These are phyloP conservation scores for Ianthella basta DNA, from an alignment of 37 sponge, comb jelly and placozoan species.

Conservation along the genomic window DNA sequence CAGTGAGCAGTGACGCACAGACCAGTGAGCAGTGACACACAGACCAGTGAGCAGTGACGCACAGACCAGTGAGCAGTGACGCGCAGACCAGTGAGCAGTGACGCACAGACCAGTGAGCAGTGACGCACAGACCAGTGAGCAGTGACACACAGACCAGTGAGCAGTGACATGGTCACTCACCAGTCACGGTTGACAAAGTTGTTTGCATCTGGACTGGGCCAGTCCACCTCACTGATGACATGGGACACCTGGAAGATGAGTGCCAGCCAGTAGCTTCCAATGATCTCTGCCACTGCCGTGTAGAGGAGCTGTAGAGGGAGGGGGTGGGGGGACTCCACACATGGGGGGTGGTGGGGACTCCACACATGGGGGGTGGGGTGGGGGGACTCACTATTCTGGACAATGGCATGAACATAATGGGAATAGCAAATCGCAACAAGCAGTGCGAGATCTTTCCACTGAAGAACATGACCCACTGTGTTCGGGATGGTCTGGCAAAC, in stretches of 20 bases:
- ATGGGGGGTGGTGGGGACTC: neutral
- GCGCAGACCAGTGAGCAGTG: too few species aligned
- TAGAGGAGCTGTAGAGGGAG: slow-evolving; percentile 45
- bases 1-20: too few species aligned
- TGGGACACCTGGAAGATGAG: slow-evolving; percentile 94
- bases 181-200: slow-evolving; percentile 85
- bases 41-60: too few species aligned
- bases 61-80: too few species aligned
- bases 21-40: too few species aligned
- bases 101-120: too few species aligned
- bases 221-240: slow-evolving; percentile 88
- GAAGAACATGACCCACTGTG: slow-evolving; percentile 73
- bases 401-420: slow-evolving; percentile 77
- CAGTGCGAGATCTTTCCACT: slow-evolving; percentile 72
- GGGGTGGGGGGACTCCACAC: slow-evolving; percentile 1
- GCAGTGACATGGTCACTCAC: slow-evolving; percentile 42
- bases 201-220: slow-evolving; percentile 87
- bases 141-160: too few species aligned
- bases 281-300: slow-evolving; percentile 73
- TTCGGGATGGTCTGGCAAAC: slow-evolving; percentile 58
- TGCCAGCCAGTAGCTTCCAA: slow-evolving; percentile 91
- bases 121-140: too few species aligned
- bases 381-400: slow-evolving; percentile 45
- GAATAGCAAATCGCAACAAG: slow-evolving; percentile 68
- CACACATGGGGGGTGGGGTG: neutral